A percentile compares a stretch with the other conserved stretches of the same genome.
Conservation (phyloP, 2,888 invertebrate genomes). For the Troides aeacus region DNA sequence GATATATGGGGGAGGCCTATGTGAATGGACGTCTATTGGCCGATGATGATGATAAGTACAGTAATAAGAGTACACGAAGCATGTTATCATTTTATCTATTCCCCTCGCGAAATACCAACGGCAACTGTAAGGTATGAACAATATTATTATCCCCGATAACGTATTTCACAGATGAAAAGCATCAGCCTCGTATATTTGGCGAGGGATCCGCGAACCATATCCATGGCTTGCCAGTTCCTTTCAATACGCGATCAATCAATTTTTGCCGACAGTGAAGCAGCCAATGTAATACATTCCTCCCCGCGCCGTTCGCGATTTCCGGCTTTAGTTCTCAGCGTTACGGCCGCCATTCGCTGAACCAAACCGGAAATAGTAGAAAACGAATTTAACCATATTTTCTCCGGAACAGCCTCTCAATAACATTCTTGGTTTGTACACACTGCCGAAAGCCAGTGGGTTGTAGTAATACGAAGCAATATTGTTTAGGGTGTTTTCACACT, state of each 20-base stretch:
- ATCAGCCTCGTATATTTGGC: neutral
- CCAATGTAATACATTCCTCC: neutral
- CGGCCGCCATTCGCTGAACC: too few relatives aligned
- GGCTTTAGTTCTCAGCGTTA: neutral
- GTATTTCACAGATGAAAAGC: neutral
- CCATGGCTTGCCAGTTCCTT: conserved; percentile 11
- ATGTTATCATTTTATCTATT: too few relatives aligned
- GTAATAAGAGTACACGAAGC: too few relatives aligned
- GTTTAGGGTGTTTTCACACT: conserved; percentile 5
- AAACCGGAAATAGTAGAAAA: conserved; percentile 8
- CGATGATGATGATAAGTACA: too few relatives aligned
- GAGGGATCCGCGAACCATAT: conserved; percentile 3
- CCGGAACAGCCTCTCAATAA: conserved; percentile 21
- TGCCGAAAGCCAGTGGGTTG: conserved; percentile 4
- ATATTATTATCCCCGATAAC: neutral
- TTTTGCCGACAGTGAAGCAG: conserved; percentile 7
- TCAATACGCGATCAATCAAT: conserved; percentile 23
- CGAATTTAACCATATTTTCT: conserved; percentile 21
- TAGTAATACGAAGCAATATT: conserved; percentile 13
- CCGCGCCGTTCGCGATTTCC: neutral
- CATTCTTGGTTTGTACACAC: conserved; percentile 21
- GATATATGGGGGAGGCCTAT: too few relatives aligned
- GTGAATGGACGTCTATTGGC: too few relatives aligned
- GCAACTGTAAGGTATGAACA: too few relatives aligned
- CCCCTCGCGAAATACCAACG: too few relatives aligned